These are phyloP conservation scores for Sorex maritimensis DNA, from an alignment of 2,797 vertebrate genomes.

Conservation along the genomic window DNA sequence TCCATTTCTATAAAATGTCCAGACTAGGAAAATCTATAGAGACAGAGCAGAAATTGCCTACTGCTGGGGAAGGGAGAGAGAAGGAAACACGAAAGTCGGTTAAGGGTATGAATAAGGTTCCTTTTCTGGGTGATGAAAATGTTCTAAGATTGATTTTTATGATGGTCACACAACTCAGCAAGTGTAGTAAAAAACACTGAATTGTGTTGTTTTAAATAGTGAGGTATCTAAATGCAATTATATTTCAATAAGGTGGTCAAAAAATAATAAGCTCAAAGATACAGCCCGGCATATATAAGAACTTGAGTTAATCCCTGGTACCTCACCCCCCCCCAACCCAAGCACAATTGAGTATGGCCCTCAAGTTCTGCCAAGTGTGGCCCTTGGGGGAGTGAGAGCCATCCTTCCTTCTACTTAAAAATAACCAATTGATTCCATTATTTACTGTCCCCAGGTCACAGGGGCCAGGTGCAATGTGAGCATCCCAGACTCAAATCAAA, in stretches of 20 bases:
- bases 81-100: background rate
- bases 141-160: slow-evolving; percentile 2
- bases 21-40: slow-evolving; percentile 18
- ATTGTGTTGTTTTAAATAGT: background rate
- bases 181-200: slow-evolving; percentile 32
- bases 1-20: slow-evolving; percentile 14
- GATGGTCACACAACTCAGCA: slow-evolving; percentile 6
- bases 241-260: slow-evolving; percentile 8
- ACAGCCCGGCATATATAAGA: too few relatives aligned
- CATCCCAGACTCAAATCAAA: background rate
- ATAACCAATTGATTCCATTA: slow-evolving; percentile 3
- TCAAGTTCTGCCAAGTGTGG: too few relatives aligned
- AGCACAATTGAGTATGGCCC: too few relatives aligned
- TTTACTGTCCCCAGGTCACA: background rate
- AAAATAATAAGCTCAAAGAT: too few relatives aligned
- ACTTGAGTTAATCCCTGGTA: too few relatives aligned
- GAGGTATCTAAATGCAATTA: background rate
- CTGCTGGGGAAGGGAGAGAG: background rate
- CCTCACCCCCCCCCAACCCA: too few relatives aligned
- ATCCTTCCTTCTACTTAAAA: background rate
- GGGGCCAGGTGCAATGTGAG: background rate
- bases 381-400: too few relatives aligned
- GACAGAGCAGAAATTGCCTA: background rate
- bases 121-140: background rate
- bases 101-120: background rate